Evolutionary conservation across 1,140 invertebrate genomes (phyloP), one percentile per base, ranked within the genome.

Genomic region (Drosophila serrata): DNA sequence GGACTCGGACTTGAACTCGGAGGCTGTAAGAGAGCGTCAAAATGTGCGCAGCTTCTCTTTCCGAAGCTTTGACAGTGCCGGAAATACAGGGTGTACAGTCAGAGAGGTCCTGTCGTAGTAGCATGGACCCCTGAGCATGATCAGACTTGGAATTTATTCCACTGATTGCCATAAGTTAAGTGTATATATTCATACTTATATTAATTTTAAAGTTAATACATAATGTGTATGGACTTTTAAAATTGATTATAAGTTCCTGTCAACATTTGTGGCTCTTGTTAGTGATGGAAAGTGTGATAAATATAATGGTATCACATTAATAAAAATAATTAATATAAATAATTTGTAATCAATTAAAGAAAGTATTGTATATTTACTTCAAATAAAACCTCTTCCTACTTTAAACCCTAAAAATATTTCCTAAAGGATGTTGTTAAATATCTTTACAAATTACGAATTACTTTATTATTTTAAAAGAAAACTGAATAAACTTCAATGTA

Each of bases 11-110:
- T 3, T n/a, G 24, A 7, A 48, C 13, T 55, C 37, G 69, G 69
- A 73, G 67, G 69, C 69, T 73, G 69, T 59, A 73, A 73, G 67
- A 73, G 69, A 42, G 37, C 43, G 51, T 29, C 43, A 22, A 17
- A 22, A 46, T 43, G 8, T 73, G 67, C 35, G 65, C 67, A 40
- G 19, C 22, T 43, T 58, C 65, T 67, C 62, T 29, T 51, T 57
- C 33, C 33, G 6, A 22, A 31, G 13, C 19, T 31, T 35, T 6
- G 15, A n/a, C 27, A 53, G 13, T 24, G 17, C 11, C n/a, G 4
- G 4, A 8, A 12, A 55, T 75, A 75, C 72, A 75, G 72, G 62
- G 75, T 68, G 62, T 40, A n/a, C 13, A 7, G 0, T 6, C 19
- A 4, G 11, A 11, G 17, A 8, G 4, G 29, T 37, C 37, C 49